phyloP scores from a whole-genome alignment of 2,113 vertebrate genomes.

The Chelonoidis abingdonii region DNA sequence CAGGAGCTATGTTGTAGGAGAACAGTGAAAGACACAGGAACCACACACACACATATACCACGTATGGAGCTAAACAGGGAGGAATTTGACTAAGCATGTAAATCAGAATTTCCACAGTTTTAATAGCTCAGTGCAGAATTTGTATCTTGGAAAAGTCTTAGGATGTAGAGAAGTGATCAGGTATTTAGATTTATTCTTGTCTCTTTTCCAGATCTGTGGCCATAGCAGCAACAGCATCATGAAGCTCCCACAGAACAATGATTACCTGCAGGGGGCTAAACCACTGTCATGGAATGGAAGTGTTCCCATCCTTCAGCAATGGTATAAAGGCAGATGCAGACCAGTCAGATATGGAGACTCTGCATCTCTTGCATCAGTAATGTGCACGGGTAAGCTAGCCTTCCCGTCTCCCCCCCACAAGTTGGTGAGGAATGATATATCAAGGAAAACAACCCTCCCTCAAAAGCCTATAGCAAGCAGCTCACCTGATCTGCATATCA shows the following conservation, averaged over 20 bases:
- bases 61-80: not conserved
- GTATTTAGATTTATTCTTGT: not conserved
- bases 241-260: slow-evolving; percentile 65
- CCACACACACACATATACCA: not conserved
- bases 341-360: slow-evolving; percentile 37
- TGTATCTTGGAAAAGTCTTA: not conserved
- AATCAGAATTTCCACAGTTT: not conserved
- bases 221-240: slow-evolving; percentile 57
- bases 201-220: slow-evolving; percentile 50
- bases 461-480: not conserved
- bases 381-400: slow-evolving; percentile 44
- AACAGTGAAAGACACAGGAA: not conserved
- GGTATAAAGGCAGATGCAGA: slow-evolving; percentile 49
- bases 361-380: slow-evolving; percentile 48
- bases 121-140: not conserved
- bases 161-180: accelerated
- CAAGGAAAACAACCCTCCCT: not conserved
- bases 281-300: slow-evolving; percentile 65
- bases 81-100: not conserved
- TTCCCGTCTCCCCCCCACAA: not conserved
- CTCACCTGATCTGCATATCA: not conserved
- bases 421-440: not conserved
- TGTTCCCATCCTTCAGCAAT: slow-evolving; percentile 49
- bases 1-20: not conserved
- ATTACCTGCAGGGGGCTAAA: slow-evolving; percentile 57